A percentile compares a stretch with the other conserved stretches of the same genome.
Evolutionary conservation across 2,113 vertebrate species (phyloP).

Genomic region (Megaceryle torquata): DNA sequence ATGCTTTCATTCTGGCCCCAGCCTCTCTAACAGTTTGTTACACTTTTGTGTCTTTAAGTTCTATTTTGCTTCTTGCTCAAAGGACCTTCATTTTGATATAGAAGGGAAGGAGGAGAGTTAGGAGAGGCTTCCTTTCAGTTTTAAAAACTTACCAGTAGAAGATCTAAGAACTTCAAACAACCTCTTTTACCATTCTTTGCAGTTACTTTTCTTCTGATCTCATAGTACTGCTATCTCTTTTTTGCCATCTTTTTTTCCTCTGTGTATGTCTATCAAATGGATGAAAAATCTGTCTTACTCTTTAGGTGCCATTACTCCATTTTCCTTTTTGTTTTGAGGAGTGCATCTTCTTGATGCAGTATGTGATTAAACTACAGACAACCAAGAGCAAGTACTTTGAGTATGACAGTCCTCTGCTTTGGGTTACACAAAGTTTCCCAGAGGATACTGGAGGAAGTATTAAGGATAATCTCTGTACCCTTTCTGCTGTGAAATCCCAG

Average conservation of each 20-base stretch:
- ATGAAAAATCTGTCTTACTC: not conserved
- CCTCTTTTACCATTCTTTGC: not conserved
- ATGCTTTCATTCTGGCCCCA: not conserved
- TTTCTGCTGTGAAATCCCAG: not conserved
- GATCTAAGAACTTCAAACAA: conserved; percentile 4
- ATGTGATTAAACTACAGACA: not conserved
- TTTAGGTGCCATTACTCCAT: not conserved
- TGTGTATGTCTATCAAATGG: not conserved
- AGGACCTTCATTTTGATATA: not conserved
- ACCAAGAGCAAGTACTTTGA: not conserved
- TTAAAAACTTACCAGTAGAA: not conserved
- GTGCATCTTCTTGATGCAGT: not conserved
- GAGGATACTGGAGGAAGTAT: not conserved
- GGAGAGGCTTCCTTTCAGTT: not conserved
- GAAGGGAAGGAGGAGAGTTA: not conserved
- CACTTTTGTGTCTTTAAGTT: not conserved
- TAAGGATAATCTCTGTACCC: not conserved
- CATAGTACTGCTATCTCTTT: not conserved
- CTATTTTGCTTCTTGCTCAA: not conserved
- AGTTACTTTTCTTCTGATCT: conserved; percentile 13
- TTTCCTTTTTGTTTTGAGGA: not conserved
- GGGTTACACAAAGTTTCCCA: not conserved
- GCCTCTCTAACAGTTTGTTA: not conserved
- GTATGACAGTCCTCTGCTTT: not conserved
- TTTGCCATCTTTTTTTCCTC: not conserved